Evolutionary conservation across 1,140 invertebrate species (phyloP).

Genomic region (Vollenhovia emeryi): DNA sequence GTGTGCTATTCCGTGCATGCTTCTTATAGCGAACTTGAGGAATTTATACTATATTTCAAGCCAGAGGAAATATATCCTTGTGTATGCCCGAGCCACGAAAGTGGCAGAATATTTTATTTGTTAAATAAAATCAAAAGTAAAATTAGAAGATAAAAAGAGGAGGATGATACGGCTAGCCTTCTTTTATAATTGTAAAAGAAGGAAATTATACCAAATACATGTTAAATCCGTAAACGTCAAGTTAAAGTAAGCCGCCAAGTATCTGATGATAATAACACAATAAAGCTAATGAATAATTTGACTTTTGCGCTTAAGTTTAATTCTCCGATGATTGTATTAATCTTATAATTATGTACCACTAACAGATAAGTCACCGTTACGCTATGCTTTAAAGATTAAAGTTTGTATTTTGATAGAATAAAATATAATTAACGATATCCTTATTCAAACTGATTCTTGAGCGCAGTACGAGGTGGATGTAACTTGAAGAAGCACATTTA

Average conservation of each 20-base stretch:
- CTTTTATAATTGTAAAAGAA: too few species aligned
- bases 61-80: conserved; percentile 85
- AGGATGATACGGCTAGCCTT: not conserved
- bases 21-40: conserved; percentile 86
- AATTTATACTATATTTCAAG: conserved; percentile 86
- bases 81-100: conserved; percentile 77
- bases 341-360: not conserved
- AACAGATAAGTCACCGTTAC: not conserved
- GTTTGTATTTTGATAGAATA: conserved; percentile 30
- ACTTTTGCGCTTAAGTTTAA: not conserved
- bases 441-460: conserved; percentile 18
- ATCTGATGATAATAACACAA: conserved; percentile 71
- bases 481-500: conserved; percentile 17
- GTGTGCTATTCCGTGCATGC: conserved; percentile 89
- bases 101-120: conserved; percentile 57
- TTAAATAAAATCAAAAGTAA: conserved; percentile 68
- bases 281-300: conserved; percentile 28
- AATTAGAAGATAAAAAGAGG: not conserved
- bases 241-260: conserved; percentile 59
- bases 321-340: conserved; percentile 6
- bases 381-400: not conserved
- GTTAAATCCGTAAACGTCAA: conserved; percentile 55
- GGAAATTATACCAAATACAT: conserved; percentile 32
- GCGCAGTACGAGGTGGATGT: not conserved
- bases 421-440: not conserved